phyloP scores from a whole-genome alignment of 37 sponge, comb jelly and placozoan species.

The Aplysina aerophoba region DNA sequence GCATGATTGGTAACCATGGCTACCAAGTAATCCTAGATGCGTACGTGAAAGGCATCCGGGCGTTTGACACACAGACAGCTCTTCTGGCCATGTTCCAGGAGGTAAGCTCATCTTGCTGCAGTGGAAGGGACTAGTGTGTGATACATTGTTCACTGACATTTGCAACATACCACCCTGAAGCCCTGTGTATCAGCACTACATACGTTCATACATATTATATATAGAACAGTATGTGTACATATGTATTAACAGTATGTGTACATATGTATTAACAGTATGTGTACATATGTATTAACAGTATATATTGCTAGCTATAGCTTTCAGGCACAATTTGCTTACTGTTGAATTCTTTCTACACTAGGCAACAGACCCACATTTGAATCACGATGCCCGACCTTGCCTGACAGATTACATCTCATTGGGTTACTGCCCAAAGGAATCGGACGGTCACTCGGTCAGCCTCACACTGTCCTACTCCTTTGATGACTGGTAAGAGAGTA shows the following conservation, averaged over 20 bases:
- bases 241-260: too few species aligned
- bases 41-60: slow-evolving; percentile 27
- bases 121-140: too few species aligned
- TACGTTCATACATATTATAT: too few species aligned
- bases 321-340: too few species aligned
- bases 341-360: too few species aligned
- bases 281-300: too few species aligned
- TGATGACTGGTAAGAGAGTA: slow-evolving; percentile 66
- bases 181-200: too few species aligned
- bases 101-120: slow-evolving; percentile 8
- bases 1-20: slow-evolving; percentile 72
- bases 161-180: too few species aligned
- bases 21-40: slow-evolving; percentile 53
- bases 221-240: too few species aligned
- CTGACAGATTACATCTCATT: slow-evolving; percentile 42
- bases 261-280: background rate
- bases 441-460: slow-evolving; percentile 43
- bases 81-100: slow-evolving; percentile 46
- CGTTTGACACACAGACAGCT: slow-evolving; percentile 38
- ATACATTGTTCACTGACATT: too few species aligned
- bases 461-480: slow-evolving; percentile 59
- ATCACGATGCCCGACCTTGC: slow-evolving; percentile 40
- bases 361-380: slow-evolving; percentile 35
- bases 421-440: slow-evolving; percentile 52
- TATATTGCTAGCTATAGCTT: too few species aligned